Percentiles rank a stretch among this genome's conserved stretches.
Conservation (phyloP, 2,113 vertebrate species). For the Melanocharis versteri region DNA sequence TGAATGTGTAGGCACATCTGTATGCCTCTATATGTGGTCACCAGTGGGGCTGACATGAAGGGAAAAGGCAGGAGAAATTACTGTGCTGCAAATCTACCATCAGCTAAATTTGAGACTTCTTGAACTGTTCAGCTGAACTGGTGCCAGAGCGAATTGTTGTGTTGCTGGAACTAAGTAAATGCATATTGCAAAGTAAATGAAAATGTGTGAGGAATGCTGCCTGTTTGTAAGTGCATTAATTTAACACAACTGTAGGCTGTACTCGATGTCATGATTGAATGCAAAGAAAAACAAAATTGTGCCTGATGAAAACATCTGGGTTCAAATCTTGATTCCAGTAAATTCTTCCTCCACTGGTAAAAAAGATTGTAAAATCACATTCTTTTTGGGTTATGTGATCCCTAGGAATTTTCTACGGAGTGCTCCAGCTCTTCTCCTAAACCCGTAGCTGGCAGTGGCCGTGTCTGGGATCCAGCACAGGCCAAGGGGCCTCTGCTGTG, state of each 20-base stretch:
- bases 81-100: not conserved
- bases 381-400: conserved; percentile 44
- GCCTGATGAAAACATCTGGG: conserved; percentile 68
- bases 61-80: not conserved
- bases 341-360: conserved; percentile 48
- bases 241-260: conserved; percentile 15
- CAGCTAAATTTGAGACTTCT: conserved; percentile 2
- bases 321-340: conserved; percentile 57
- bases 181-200: conserved; percentile 19
- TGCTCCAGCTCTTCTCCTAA: conserved; percentile 15
- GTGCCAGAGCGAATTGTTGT: not conserved
- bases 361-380: conserved; percentile 52
- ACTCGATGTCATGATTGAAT: conserved; percentile 26
- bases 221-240: conserved; percentile 21
- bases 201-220: conserved; percentile 37
- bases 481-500: not conserved
- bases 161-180: conserved; percentile 23
- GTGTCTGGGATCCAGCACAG: not conserved
- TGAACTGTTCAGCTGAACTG: not conserved
- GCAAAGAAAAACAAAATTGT: conserved; percentile 42
- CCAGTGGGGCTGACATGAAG: not conserved
- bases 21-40: not conserved
- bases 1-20: not conserved
- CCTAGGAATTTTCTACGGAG: conserved; percentile 37
- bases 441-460: not conserved